A percentile compares a stretch with the other conserved stretches of the same genome.
Conservation (phyloP, 2,888 invertebrate genomes). For the Lymantria monacha region DNA sequence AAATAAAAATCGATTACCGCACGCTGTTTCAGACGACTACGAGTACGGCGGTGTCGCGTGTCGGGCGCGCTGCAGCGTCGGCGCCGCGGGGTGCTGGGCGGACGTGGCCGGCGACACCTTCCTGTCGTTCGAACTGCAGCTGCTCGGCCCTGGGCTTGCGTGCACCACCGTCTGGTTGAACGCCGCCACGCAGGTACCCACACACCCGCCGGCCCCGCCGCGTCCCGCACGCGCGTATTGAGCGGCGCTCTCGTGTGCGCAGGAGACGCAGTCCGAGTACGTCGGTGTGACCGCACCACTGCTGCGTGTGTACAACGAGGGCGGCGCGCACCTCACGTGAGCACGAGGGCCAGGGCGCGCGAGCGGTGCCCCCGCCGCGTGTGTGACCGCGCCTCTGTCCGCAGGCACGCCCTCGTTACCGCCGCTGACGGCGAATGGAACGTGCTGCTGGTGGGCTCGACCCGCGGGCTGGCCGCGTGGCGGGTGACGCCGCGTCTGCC, state of each 20-base stretch:
- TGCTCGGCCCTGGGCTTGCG: conserved; percentile 46
- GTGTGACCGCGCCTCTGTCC: conserved; percentile 34
- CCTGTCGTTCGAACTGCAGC: conserved; percentile 50
- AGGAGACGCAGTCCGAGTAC: conserved; percentile 63
- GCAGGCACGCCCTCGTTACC: conserved; percentile 27
- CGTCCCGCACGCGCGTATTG: neutral
- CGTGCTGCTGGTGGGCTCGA: conserved; percentile 13
- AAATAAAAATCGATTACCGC: no score
- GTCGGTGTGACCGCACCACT: conserved; percentile 57
- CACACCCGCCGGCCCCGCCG: neutral
- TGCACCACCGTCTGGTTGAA: conserved; percentile 61
- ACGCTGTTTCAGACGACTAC: conserved; percentile 31
- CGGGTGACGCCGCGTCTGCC: conserved; percentile 31
- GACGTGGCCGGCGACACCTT: conserved; percentile 43
- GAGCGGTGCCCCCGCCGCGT: conserved; percentile 27
- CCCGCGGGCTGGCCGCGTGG: conserved; percentile 25
- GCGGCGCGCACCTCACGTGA: conserved; percentile 55
- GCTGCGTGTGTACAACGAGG: conserved; percentile 61
- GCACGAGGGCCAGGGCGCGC: conserved; percentile 27
- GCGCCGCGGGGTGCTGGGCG: conserved; percentile 50
- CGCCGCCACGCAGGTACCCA: conserved; percentile 56
- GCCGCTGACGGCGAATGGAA: conserved; percentile 32
- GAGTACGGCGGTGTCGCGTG: conserved; percentile 32
- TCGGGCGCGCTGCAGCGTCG: conserved; percentile 50
- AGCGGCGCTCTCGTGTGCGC: conserved; percentile 2